Base-by-base conservation (phyloP, 2,113 vertebrate species). In the Lethenteron reissneri region DNA sequence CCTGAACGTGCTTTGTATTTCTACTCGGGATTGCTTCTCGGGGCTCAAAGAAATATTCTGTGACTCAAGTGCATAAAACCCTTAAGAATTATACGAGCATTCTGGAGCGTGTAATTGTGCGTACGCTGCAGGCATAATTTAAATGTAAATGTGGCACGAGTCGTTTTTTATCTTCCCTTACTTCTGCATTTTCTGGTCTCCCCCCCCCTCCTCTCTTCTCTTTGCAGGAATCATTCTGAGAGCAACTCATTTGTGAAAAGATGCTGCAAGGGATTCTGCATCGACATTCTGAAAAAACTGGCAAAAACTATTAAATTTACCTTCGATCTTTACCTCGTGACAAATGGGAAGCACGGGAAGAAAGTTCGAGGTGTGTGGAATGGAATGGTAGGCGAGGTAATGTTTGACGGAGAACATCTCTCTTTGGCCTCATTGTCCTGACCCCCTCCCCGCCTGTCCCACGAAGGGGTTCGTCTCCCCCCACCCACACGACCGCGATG, bases 261-360 rank as follows among this genome's bases (percentile, higher is more conserved):
- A 59, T 97, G 94, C 80, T 97, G 94, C 76, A 96, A 97, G 77
- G 94, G 94, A 12, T 97, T 97, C 82, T 97, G 92, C 81, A 97
- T 97, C 0, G 94, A 97, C 81, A 97, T 95, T 79, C 83, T 97
- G 73, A 97, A 96, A 83, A 97, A 94, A 78, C 75, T 97, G 74
- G 89, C 94, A 70, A 89, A 87, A 74, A 80, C 76, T 1, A 88
- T 97, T 2, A 95, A 87, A 83, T 97, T 97, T 78, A 95, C 94
- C 76, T 97, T 95, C 0, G 90, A 97, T 78, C 88, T 97, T 76
- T 97, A 97, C 80, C 83, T 97, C 76, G 94, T 97, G 77, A 97
- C 94, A 80, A 97, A 97, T 0, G 94, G 94, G 74, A 97, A 97
- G 70, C 94, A 97, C 0, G 94, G 94, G 71, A 97, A 97, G 80